Evolutionary conservation across 2,888 invertebrate species (phyloP).

Genomic region (Heteropelma amictum): DNA sequence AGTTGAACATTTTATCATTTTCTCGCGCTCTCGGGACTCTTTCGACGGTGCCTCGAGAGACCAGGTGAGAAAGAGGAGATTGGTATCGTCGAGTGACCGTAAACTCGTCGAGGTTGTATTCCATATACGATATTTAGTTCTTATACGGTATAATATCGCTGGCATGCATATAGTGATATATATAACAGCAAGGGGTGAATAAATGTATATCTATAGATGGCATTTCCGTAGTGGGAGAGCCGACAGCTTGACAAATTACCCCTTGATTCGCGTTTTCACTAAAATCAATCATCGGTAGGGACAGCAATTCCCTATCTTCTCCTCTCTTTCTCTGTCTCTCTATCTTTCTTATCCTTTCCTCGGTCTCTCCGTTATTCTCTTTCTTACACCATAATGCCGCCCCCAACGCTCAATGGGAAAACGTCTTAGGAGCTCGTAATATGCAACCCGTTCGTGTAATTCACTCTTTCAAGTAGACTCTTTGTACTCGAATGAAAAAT

Average conservation of each 20-base stretch:
- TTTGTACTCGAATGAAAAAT: neutral
- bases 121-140: slow-evolving; percentile 10
- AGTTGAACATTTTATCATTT: slow-evolving; percentile 39
- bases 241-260: slow-evolving; percentile 78
- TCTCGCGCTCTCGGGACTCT: slow-evolving; percentile 37
- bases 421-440: neutral
- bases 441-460: neutral
- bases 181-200: neutral
- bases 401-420: too few relatives aligned
- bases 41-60: neutral
- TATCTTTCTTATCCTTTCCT: neutral
- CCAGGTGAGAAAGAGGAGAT: slow-evolving; percentile 39
- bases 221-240: slow-evolving; percentile 65
- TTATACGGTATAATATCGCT: slow-evolving; percentile 1
- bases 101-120: slow-evolving; percentile 44
- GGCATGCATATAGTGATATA: slow-evolving; percentile 6
- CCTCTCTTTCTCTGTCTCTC: neutral
- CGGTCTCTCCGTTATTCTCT: neutral
- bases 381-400: neutral
- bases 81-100: slow-evolving; percentile 54
- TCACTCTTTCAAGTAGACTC: neutral
- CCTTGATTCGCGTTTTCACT: slow-evolving; percentile 76
- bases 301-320: slow-evolving; percentile 18
- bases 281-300: slow-evolving; percentile 73
- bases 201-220: slow-evolving; percentile 39